Percentiles rank a stretch among this genome's conserved stretches.
Conservation (phyloP, 1,140 invertebrate genomes). For the Drosophila murphyi region DNA sequence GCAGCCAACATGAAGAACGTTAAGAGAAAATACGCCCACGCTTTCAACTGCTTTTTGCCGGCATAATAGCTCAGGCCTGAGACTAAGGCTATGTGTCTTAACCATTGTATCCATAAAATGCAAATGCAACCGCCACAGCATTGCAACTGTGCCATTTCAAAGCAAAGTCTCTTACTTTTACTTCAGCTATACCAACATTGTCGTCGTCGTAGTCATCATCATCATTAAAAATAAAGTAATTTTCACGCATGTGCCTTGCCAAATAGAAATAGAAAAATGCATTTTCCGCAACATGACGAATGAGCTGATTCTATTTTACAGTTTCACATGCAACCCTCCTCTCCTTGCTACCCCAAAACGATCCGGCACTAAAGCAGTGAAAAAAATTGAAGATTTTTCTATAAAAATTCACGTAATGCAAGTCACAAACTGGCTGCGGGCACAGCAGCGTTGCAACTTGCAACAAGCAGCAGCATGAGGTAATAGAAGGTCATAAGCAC, state of each 20-base stretch:
- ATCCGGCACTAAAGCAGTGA: not conserved
- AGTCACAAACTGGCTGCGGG: conserved; percentile 22
- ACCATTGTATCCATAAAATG: conserved; percentile 39
- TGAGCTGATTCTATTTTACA: conserved; percentile 80
- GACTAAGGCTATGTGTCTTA: conserved; percentile 4
- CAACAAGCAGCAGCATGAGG: not conserved
- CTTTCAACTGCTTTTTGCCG: conserved; percentile 37
- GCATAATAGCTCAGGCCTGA: conserved; percentile 32
- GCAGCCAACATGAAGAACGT: conserved; percentile 19
- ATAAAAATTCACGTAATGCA: conserved; percentile 40
- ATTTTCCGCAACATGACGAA: conserved; percentile 80
- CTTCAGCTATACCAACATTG: conserved; percentile 7
- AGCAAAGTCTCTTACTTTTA: conserved; percentile 16
- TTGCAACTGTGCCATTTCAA: conserved; percentile 64
- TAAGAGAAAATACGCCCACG: conserved; percentile 41
- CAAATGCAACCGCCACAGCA: conserved; percentile 38
- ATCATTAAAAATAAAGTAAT: conserved; percentile 82
- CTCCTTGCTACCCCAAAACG: not conserved
- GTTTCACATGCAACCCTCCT: conserved; percentile 50
- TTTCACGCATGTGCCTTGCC: conserved; percentile 77
- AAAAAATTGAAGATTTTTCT: conserved; percentile 34
- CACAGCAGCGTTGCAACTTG: conserved; percentile 1
- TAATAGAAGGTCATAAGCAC: not conserved
- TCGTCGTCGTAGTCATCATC: conserved; percentile 25
- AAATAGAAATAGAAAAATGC: conserved; percentile 70